Percentiles rank a stretch among this genome's conserved stretches.
phyloP scores from a whole-genome alignment of 1,140 invertebrate genomes.

The Neodiprion virginianus region DNA sequence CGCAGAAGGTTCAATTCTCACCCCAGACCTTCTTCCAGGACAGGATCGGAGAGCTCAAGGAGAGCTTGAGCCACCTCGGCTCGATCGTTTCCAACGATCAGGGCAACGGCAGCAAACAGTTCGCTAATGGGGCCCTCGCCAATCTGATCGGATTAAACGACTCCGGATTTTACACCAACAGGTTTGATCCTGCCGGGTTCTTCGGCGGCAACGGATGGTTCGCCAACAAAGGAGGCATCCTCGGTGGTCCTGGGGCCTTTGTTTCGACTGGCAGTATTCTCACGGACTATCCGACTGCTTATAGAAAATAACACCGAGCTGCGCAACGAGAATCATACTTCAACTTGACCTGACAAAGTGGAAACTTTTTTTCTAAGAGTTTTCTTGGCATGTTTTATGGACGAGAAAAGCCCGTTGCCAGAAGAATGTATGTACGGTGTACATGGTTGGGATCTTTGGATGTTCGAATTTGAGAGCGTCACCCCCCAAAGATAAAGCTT shows the following conservation, averaged over 20 bases:
- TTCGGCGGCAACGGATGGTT: constrained; percentile 53
- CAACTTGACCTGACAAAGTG: no score
- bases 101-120: constrained; percentile 35
- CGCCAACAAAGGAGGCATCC: constrained; percentile 51
- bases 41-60: constrained; percentile 32
- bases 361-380: no score
- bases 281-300: constrained; percentile 52
- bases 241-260: constrained; percentile 50
- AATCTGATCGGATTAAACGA: constrained; percentile 40
- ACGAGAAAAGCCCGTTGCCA: no score
- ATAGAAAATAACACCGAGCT: constrained; percentile 37
- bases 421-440: no score
- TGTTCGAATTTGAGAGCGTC: no score
- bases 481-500: no score
- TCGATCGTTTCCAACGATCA: constrained; percentile 19
- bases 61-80: constrained; percentile 31
- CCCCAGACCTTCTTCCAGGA: constrained; percentile 42
- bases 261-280: constrained; percentile 49
- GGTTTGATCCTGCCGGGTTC: constrained; percentile 46
- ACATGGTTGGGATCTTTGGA: no score
- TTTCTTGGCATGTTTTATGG: no score
- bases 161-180: constrained; percentile 42
- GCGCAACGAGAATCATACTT: no score
- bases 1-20: constrained; percentile 41
- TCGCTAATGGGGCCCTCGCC: constrained; percentile 29